Percentiles rank a stretch among this genome's conserved stretches.
Evolutionary conservation across 1,140 invertebrate genomes (phyloP).

Genomic region (Drosophila melanogaster): DNA sequence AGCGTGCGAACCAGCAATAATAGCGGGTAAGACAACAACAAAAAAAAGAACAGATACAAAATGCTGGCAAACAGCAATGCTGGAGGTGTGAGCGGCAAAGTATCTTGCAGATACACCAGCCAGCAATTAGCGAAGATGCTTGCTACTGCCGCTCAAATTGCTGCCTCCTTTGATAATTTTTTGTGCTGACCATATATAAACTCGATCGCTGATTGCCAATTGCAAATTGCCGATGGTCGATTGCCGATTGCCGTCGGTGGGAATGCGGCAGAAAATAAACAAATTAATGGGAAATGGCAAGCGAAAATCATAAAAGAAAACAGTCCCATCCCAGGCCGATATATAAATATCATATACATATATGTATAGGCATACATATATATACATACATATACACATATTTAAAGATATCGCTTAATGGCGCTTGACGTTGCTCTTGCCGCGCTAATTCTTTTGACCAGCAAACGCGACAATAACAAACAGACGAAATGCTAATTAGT

Average conservation of each 20-base stretch:
- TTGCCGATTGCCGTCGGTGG: constrained; percentile 74
- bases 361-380: neutral
- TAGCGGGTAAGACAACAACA: no score
- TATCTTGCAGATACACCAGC: constrained; percentile 71
- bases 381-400: neutral
- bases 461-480: constrained; percentile 83
- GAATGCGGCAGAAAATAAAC: constrained; percentile 68
- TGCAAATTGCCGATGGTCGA: constrained; percentile 33
- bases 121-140: constrained; percentile 63
- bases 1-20: constrained; percentile 66
- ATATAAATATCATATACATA: constrained; percentile 39
- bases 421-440: constrained; percentile 63
- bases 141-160: constrained; percentile 20
- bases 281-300: constrained; percentile 72
- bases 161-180: neutral
- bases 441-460: constrained; percentile 81
- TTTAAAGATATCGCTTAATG: constrained; percentile 54
- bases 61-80: constrained; percentile 31
- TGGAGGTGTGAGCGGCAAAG: constrained; percentile 38
- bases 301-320: constrained; percentile 67
- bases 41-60: constrained; percentile 5
- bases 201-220: constrained; percentile 74
- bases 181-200: constrained; percentile 58
- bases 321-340: constrained; percentile 39
- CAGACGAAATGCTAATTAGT: constrained; percentile 84